These are phyloP conservation scores for Pipra filicauda DNA, from an alignment of 2,113 vertebrate genomes.

Conservation along the genomic window DNA sequence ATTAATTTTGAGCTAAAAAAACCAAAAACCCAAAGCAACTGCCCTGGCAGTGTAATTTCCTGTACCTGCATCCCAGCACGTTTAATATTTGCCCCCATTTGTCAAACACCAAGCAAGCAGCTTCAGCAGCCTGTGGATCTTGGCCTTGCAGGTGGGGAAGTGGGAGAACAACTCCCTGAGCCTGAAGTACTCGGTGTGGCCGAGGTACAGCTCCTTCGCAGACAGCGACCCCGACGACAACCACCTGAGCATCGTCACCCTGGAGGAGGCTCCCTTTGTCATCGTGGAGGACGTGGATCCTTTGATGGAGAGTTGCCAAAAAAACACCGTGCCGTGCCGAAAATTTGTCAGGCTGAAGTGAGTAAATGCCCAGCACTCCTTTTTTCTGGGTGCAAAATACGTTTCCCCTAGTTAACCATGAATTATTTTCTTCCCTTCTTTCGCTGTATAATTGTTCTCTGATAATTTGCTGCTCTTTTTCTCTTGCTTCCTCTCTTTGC, in stretches of 20 bases:
- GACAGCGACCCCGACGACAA: conserved; percentile 93
- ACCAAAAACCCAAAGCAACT: too few relatives aligned
- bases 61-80: not conserved
- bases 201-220: conserved; percentile 89
- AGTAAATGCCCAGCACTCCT: conserved; percentile 23
- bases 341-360: conserved; percentile 93
- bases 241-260: conserved; percentile 95
- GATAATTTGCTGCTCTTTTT: not conserved
- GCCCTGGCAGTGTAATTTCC: not conserved
- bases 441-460: not conserved
- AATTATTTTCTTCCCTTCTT: not conserved
- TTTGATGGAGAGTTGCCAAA: conserved; percentile 92
- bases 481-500: not conserved
- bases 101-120: not conserved
- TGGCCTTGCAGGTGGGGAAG: conserved; percentile 86
- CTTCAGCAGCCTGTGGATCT: not conserved
- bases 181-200: conserved; percentile 94
- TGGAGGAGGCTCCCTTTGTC: conserved; percentile 97
- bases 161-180: conserved; percentile 93
- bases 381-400: not conserved
- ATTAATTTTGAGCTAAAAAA: not conserved
- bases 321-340: conserved; percentile 94
- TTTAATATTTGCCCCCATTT: not conserved
- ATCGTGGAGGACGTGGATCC: conserved; percentile 96
- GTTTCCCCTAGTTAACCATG: not conserved